Base-by-base conservation (phyloP, 2,888 invertebrate species). In the Ctena decussata region DNA sequence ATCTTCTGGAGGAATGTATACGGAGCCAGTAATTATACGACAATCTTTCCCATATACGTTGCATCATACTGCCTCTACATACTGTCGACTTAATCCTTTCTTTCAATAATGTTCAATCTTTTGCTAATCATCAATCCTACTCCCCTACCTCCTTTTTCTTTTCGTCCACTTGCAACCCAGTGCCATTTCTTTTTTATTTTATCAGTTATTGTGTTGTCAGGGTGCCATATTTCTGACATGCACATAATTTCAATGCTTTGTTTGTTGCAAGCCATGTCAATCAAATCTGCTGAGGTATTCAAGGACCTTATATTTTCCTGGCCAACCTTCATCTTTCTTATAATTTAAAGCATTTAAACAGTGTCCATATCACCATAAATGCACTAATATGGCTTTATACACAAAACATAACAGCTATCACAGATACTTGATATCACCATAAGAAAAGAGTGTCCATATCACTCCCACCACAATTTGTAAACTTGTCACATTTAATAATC, bases 61-160 rank as follows among this genome's bases (percentile, higher is more conserved):
- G n/a, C 78, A 72, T 72, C 78, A 78, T 21, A 78, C 78, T 57
- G 78, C 78, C 49, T 78, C 78, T 27, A 41, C 37, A 30, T 32
- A 57, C 12, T 8, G 1, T 11, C n/a, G 0, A 18, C 35, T 21
- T 72, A 53, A 37, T 78, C 57, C 49, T 46, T 46, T 46, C 46
- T 46, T 46, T 46, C 46, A n/a, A 46, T 46, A 21, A 18, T 46
- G 3, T 18, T 46, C 46, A 46, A n/a, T 21, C 21, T 15, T 46
- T 46, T 46, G 18, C 21, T 46, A n/a, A 46, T 27, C 72, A 72
- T 72, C 1, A 72, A 24, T 24, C 44, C 41, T 5, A 72, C 72
- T 39, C 72, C 72, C 21, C 72, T 44, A 21, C 72, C 72, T 44
- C 49, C 49, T 49, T 49, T 49, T 5, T 44, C 24, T 6, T 44